Percentiles rank a stretch among this genome's conserved stretches.
Conservation (phyloP, 2,113 vertebrate genomes). For the Melanerpes formicivorus region DNA sequence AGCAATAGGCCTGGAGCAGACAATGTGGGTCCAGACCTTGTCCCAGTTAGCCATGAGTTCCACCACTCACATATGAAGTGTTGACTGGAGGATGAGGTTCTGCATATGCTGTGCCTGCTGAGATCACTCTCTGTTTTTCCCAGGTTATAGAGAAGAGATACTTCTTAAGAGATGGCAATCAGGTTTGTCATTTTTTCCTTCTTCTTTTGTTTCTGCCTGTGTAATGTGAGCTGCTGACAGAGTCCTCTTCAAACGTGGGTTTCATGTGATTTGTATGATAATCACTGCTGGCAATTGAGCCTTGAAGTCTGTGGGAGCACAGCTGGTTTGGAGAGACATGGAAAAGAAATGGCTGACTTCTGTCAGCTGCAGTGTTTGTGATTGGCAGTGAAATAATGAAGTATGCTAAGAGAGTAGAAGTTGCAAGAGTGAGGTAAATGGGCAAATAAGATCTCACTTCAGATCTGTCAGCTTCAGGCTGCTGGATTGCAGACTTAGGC, state of each 20-base stretch:
- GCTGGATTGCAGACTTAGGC: neutral
- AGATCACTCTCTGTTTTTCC: conserved; percentile 27
- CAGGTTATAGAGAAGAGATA: conserved; percentile 98
- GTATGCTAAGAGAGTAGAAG: neutral
- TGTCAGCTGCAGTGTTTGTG: neutral
- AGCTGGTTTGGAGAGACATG: neutral
- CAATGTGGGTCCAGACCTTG: neutral
- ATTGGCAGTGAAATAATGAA: neutral
- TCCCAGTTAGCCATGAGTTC: neutral
- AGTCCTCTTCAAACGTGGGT: neutral
- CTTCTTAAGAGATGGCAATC: conserved; percentile 88
- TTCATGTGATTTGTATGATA: neutral
- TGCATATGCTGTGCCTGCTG: neutral
- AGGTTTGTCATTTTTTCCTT: conserved; percentile 76
- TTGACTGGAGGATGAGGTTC: neutral
- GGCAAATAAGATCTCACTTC: neutral
- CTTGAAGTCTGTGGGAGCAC: neutral
- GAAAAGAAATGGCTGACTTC: neutral
- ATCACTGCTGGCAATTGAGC: neutral
- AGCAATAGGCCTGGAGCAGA: neutral
- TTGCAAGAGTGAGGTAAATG: neutral
- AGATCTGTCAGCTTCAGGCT: neutral
- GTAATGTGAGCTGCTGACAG: neutral
- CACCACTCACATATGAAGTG: neutral
- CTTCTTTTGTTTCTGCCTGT: neutral